phyloP scores from a whole-genome alignment of 2,113 vertebrate genomes.

The Climacteris rufus region DNA sequence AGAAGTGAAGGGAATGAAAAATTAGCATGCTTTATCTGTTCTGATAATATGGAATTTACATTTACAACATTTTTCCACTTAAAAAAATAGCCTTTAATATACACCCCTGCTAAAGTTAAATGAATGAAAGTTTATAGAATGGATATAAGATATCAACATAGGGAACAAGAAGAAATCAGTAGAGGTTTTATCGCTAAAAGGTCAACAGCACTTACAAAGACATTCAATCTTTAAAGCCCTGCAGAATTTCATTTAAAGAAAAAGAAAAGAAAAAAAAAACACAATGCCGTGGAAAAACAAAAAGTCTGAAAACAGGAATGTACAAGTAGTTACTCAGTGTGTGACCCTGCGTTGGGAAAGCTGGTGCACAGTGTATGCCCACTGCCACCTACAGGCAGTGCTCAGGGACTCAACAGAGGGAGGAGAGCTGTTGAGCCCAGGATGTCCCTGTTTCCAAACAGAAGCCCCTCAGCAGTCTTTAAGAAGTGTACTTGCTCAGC shows the following conservation, averaged over 20 bases:
- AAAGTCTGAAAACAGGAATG: neutral
- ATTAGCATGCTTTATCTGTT: neutral
- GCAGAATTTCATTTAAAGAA: slow-evolving; percentile 1
- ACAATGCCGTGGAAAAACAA: neutral
- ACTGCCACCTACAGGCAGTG: slow-evolving; percentile 49
- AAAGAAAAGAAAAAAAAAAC: neutral
- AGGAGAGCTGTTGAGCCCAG: neutral
- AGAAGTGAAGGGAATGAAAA: neutral
- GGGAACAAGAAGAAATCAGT: neutral
- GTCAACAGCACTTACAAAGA: slow-evolving; percentile 17
- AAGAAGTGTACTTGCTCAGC: neutral
- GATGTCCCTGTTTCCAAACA: neutral
- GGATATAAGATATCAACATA: neutral
- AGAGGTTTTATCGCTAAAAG: slow-evolving; percentile 16
- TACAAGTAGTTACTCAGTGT: neutral
- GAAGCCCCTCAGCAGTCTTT: neutral
- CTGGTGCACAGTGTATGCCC: neutral
- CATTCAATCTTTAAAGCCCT: slow-evolving; percentile 29
- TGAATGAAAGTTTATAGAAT: neutral
- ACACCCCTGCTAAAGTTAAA: neutral
- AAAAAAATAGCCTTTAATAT: neutral
- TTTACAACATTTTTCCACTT: neutral
- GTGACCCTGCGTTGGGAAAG: neutral
- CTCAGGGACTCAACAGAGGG: neutral
- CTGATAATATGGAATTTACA: neutral